These are phyloP conservation scores for Semnornis frantzii DNA, from an alignment of 2,113 vertebrate species.

Conservation along the genomic window DNA sequence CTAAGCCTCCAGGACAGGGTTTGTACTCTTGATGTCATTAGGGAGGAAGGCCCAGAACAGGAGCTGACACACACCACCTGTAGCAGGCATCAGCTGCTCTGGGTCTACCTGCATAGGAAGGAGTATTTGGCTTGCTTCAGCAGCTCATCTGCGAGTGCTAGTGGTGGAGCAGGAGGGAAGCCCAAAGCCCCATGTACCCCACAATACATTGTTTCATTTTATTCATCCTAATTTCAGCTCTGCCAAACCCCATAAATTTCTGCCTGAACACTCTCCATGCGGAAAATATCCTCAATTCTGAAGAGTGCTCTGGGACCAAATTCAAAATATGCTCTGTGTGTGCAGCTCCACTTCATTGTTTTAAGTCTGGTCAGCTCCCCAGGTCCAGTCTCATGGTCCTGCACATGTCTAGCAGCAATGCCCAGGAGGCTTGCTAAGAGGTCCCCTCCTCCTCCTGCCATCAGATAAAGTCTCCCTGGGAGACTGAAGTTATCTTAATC, in stretches of 20 bases:
- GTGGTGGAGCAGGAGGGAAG: neutral
- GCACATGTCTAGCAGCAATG: neutral
- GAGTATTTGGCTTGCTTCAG: neutral
- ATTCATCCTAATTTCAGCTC: neutral
- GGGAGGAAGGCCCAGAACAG: neutral
- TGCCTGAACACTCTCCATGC: neutral
- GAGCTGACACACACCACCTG: neutral
- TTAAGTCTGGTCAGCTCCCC: neutral
- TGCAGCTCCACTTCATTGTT: neutral
- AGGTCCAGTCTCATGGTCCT: neutral
- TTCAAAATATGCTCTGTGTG: neutral
- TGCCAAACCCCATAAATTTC: neutral
- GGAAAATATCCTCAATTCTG: conserved; percentile 19
- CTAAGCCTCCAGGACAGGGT: neutral
- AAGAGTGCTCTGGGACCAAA: neutral
- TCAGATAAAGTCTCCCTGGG: conserved; percentile 10
- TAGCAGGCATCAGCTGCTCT: neutral
- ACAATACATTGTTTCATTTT: neutral
- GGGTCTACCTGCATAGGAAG: neutral
- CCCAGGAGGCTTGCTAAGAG: neutral
- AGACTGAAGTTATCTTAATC: neutral
- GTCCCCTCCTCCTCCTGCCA: neutral
- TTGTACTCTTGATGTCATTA: neutral
- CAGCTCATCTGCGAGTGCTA: neutral
- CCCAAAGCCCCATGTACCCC: neutral